Evolutionary conservation across 2,113 vertebrate genomes (phyloP), one percentile per base, ranked within the genome.

Genomic region (Gallinago jamesoni): DNA sequence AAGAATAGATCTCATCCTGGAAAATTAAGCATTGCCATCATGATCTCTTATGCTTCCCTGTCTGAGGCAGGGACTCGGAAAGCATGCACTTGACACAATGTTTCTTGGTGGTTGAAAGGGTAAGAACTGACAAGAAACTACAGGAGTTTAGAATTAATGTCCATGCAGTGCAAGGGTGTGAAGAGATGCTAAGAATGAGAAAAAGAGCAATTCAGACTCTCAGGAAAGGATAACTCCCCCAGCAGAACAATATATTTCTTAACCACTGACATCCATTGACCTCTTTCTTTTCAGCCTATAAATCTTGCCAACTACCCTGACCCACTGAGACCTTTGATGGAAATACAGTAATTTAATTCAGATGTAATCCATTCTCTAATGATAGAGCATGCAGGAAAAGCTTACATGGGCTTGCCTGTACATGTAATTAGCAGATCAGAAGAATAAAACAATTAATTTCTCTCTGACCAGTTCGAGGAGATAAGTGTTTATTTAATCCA

Each of bases 371-470:
- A 72, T 80, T 88, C 73, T 84, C 89, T 91, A 95, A 97, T 89
- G 89, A 86, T 27, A 96, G 56, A 63, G 59, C 79, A 50, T 47
- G 73, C 33, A 15, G 67, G 18, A 91, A 91, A 39, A 79, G 74
- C 81, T 84, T 66, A 67, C 56, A 94, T 76, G 47, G 48, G 24
- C 84, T 84, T 84, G 66, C 72, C 70, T 95, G 55, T 52, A 90
- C 77, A 92, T 73, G 55, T 88, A 96, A 94, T 89, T 95, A 97
- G 87, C 64, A 87, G 70, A 93, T 83, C 55, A 81, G 76, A 67
- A 75, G 53, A 57, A 88, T 84, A 79, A 63, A 86, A 90, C 78
- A 91, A 93, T 96, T 96, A 91, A 89, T 96, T 94, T 92, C 14
- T 84, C 63, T 90, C 67, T 95, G 87, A 79, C 74, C 84, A 91